phyloP scores from a whole-genome alignment of 2,888 invertebrate species.

The Dysmachus trigonus region DNA sequence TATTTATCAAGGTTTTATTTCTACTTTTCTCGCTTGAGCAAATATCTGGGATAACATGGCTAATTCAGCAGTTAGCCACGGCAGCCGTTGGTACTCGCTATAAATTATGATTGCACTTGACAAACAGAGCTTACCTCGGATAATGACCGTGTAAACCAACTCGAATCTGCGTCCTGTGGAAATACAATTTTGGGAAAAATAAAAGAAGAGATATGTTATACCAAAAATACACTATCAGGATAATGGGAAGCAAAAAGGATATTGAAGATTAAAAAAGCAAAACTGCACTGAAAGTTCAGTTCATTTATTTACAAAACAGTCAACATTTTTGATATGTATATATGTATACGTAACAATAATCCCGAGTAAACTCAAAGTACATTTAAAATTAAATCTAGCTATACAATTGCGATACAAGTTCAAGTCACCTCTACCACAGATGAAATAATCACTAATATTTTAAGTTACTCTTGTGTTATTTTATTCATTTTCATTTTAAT shows the following conservation, averaged over 20 bases:
- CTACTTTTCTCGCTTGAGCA: background rate
- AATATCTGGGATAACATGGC: background rate
- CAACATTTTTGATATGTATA: conserved; percentile 48
- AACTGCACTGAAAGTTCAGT: conserved; percentile 20
- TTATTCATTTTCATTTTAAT: too few species aligned
- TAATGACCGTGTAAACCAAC: background rate
- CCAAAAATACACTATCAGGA: background rate
- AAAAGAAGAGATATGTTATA: background rate
- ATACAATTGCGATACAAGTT: conserved; percentile 17
- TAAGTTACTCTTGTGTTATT: too few species aligned
- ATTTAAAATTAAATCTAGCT: conserved; percentile 4
- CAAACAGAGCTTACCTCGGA: background rate
- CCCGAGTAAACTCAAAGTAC: background rate
- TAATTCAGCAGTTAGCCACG: background rate
- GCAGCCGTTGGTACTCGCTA: background rate
- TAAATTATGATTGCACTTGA: background rate
- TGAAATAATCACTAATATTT: conserved; percentile 10
- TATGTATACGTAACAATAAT: conserved; percentile 26
- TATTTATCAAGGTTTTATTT: background rate
- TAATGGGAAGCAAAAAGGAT: background rate
- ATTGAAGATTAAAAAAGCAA: background rate
- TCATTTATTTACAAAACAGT: conserved; percentile 50
- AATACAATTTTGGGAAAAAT: background rate
- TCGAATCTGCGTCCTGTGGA: background rate
- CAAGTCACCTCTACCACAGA: conserved; percentile 19